Conservation (phyloP, 2,797 vertebrate species). For the Ciconia nigra region DNA sequence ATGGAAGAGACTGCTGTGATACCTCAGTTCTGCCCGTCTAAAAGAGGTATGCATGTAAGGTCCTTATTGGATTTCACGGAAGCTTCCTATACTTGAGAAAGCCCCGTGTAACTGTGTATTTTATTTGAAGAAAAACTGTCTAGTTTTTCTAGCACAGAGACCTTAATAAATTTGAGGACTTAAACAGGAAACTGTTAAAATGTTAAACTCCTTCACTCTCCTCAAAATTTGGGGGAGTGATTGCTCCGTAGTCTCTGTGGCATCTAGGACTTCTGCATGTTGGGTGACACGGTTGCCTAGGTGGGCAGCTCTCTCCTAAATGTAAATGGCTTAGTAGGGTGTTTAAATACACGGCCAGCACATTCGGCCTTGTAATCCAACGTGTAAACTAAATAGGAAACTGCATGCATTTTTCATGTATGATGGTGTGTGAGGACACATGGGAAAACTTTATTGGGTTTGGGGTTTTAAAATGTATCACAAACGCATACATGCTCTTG, state of each 20-base stretch:
- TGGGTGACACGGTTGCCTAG: neutral
- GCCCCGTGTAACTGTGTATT: neutral
- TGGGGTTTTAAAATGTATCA: neutral
- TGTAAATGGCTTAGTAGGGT: neutral
- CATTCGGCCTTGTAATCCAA: neutral
- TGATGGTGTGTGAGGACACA: neutral
- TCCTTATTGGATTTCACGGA: neutral
- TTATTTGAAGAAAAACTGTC: neutral
- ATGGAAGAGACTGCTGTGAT: fast-evolving
- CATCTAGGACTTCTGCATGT: neutral
- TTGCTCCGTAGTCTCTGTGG: neutral
- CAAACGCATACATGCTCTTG: neutral
- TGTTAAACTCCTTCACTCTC: neutral
- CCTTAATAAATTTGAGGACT: neutral
- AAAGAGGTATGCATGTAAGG: fast-evolving
- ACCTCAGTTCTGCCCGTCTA: neutral
- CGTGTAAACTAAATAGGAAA: neutral
- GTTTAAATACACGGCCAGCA: neutral
- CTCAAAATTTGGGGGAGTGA: neutral
- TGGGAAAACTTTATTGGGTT: neutral
- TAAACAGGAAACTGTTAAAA: neutral
- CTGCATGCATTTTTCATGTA: neutral
- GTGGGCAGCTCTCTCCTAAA: neutral
- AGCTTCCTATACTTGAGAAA: neutral
- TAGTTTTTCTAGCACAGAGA: neutral